Conservation (phyloP, 2,113 vertebrate genomes). For the Pelodiscus sinensis region DNA sequence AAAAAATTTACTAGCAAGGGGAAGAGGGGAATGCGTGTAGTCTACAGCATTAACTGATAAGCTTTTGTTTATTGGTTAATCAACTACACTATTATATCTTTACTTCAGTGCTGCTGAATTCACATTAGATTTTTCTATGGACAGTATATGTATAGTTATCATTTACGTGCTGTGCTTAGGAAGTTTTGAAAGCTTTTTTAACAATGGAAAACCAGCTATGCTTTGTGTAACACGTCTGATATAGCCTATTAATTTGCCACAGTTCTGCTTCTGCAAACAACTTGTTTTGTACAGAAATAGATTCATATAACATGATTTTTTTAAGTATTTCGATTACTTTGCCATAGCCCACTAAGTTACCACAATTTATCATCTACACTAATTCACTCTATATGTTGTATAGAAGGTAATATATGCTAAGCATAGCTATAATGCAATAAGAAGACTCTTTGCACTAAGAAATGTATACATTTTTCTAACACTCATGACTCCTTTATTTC, state of each 20-base stretch:
- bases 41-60: too few relatives aligned
- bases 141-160: not conserved
- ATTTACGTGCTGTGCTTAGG: accelerated
- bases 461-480: not conserved
- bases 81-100: too few relatives aligned
- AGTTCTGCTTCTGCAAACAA: not conserved
- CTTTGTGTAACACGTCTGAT: not conserved
- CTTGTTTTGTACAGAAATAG: not conserved
- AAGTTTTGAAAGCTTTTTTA: not conserved
- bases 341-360: not conserved
- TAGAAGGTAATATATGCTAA: not conserved
- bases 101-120: too few relatives aligned
- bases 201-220: not conserved
- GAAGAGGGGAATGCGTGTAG: too few relatives aligned
- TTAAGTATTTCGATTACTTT: not conserved
- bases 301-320: not conserved
- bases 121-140: not conserved
- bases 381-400: not conserved
- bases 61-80: too few relatives aligned
- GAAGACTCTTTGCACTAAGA: not conserved
- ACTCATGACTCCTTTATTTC: slow-evolving; percentile 13
- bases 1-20: too few relatives aligned
- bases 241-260: not conserved
- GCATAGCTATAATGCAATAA: not conserved
- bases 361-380: not conserved